These are phyloP conservation scores for Palythoa caribaeorum DNA, from an alignment of 92 coral and sea anemone genomes.

Conservation along the genomic window DNA sequence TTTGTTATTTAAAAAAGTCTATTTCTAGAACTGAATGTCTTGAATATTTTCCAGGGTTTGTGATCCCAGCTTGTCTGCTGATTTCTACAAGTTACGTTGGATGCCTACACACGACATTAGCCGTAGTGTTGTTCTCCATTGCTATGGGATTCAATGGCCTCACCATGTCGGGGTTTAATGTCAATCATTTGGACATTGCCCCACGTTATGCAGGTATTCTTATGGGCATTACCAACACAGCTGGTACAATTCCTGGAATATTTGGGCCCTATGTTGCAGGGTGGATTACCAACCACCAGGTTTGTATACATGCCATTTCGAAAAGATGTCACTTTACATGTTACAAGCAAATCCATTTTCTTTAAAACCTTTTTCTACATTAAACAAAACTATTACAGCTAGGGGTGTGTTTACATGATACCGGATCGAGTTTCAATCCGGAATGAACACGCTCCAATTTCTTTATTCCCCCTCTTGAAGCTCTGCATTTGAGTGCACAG, in stretches of 20 bases:
- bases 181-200: constrained; percentile 92
- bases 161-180: constrained; percentile 64
- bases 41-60: constrained; percentile 68
- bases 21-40: not conserved
- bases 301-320: constrained; percentile 12
- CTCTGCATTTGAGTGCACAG: too few relatives aligned
- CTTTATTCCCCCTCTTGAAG: too few relatives aligned
- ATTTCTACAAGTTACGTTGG: constrained; percentile 91
- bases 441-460: too few relatives aligned
- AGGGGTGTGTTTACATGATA: too few relatives aligned
- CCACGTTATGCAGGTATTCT: constrained; percentile 96
- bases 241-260: constrained; percentile 89
- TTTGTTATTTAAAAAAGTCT: too few relatives aligned
- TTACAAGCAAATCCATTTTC: too few relatives aligned
- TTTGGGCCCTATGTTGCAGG: constrained; percentile 89
- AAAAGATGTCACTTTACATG: not conserved
- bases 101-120: constrained; percentile 75
- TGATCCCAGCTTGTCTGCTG: constrained; percentile 84
- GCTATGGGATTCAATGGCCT: constrained; percentile 78
- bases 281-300: constrained; percentile 81
- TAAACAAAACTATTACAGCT: too few relatives aligned
- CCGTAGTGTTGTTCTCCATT: constrained; percentile 82
- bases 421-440: too few relatives aligned
- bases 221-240: constrained; percentile 89
- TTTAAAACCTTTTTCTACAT: too few relatives aligned